Conservation (phyloP, 1,140 invertebrate genomes). For the Orussus abietinus region DNA sequence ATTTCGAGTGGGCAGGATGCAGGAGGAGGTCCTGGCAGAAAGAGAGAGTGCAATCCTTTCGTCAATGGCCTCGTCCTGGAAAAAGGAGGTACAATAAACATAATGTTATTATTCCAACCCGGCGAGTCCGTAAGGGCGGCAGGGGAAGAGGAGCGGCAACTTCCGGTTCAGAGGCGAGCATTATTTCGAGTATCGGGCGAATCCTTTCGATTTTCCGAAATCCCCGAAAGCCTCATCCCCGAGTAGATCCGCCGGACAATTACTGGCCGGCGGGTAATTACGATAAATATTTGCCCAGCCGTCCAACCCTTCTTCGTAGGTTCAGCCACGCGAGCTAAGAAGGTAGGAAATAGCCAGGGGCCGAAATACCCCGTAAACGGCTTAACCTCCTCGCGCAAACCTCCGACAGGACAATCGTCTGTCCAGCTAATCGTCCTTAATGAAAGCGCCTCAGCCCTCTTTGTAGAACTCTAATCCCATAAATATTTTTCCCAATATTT, state of each 20-base stretch:
- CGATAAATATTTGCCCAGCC: constrained; percentile 54
- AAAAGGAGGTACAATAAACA: no score
- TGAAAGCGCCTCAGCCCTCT: constrained; percentile 18
- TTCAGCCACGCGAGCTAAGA: constrained; percentile 44
- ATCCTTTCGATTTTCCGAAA: no score
- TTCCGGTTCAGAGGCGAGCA: constrained; percentile 6
- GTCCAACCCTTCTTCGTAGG: constrained; percentile 45
- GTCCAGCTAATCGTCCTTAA: constrained; percentile 41
- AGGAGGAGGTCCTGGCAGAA: no score
- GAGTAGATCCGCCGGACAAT: constrained; percentile 14
- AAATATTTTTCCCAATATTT: constrained; percentile 50
- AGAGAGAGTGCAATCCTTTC: no score
- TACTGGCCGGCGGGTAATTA: constrained; percentile 37
- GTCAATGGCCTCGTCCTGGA: no score
- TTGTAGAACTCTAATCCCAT: constrained; percentile 39
- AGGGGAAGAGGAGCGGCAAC: not conserved
- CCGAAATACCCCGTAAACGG: constrained; percentile 2
- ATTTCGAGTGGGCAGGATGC: no score
- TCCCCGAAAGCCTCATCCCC: no score
- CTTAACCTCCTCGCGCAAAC: constrained; percentile 24
- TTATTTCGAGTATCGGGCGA: no score
- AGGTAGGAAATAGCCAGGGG: constrained; percentile 8
- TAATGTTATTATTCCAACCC: constrained; percentile 40
- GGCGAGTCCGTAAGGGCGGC: constrained; percentile 16
- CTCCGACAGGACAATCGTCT: no score